A percentile compares a stretch with the other conserved stretches of the same genome.
Evolutionary conservation across 92 coral and sea anemone species (phyloP).

Genomic region (Chrysogorgia sp.): DNA sequence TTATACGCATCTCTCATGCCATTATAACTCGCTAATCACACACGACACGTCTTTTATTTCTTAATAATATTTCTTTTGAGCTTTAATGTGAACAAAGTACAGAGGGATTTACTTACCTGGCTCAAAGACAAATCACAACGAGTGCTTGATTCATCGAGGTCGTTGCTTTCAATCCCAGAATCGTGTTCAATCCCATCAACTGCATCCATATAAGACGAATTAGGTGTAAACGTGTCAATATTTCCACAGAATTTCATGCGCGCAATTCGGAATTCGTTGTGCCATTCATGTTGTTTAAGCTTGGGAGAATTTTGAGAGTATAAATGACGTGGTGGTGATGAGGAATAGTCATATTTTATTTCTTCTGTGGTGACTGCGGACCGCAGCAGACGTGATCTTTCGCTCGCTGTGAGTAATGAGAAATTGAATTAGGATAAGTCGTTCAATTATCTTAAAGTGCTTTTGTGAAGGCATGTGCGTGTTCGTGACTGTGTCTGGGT

Average conservation of each 20-base stretch:
- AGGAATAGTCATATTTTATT: slow-evolving; percentile 85
- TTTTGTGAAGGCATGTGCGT: not conserved
- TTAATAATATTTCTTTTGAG: no score
- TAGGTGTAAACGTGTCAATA: not conserved
- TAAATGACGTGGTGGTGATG: slow-evolving; percentile 85
- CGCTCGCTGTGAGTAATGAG: slow-evolving; percentile 57
- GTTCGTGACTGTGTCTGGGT: no score
- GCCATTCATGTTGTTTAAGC: slow-evolving; percentile 85
- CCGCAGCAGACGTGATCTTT: slow-evolving; percentile 88
- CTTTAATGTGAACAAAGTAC: no score
- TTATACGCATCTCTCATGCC: no score
- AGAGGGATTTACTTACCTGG: not conserved
- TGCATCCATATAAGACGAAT: not conserved
- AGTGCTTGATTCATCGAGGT: slow-evolving; percentile 28
- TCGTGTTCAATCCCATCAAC: slow-evolving; percentile 15
- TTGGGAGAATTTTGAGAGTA: slow-evolving; percentile 85
- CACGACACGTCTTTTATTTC: no score
- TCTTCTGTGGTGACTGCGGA: slow-evolving; percentile 87
- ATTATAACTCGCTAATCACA: no score
- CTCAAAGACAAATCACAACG: slow-evolving; percentile 35
- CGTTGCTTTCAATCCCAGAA: slow-evolving; percentile 40
- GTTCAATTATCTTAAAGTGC: no score
- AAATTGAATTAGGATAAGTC: not conserved
- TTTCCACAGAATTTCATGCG: not conserved
- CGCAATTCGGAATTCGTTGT: slow-evolving; percentile 68